These are phyloP conservation scores for Sacculina carcini DNA, from an alignment of 2,888 invertebrate genomes.

Conservation along the genomic window DNA sequence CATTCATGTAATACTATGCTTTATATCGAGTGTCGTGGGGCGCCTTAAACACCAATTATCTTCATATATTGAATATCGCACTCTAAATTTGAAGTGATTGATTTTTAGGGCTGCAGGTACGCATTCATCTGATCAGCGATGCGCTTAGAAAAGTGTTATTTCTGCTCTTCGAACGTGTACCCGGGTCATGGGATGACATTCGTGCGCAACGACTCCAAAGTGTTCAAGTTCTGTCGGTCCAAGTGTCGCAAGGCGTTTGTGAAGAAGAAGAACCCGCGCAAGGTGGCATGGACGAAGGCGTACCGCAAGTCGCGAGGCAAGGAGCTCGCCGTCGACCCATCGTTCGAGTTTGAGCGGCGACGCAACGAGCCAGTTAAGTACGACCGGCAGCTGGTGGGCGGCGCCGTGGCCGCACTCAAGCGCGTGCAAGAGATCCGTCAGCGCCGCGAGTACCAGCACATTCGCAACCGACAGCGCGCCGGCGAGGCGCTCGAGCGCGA, in stretches of 20 bases:
- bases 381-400: constrained; percentile 56
- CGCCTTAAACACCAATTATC: no score
- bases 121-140: no score
- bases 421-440: constrained; percentile 59
- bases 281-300: constrained; percentile 95
- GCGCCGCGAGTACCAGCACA: constrained; percentile 52
- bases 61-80: no score
- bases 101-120: no score
- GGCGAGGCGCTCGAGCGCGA: constrained; percentile 65
- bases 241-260: constrained; percentile 96
- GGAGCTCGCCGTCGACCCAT: constrained; percentile 80
- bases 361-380: constrained; percentile 82
- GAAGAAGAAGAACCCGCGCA: constrained; percentile 96
- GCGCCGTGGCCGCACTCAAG: constrained; percentile 58
- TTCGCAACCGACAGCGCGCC: constrained; percentile 65
- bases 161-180: constrained; percentile 90
- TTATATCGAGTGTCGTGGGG: no score
- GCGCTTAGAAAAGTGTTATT: constrained; percentile 98
- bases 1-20: no score
- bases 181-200: constrained; percentile 96
- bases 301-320: constrained; percentile 83
- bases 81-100: no score
- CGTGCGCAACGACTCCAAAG: constrained; percentile 91
- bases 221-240: constrained; percentile 87
- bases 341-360: constrained; percentile 86